These are phyloP conservation scores for Chymomyza caudatula DNA, from an alignment of 2,888 invertebrate species.

Conservation along the genomic window DNA sequence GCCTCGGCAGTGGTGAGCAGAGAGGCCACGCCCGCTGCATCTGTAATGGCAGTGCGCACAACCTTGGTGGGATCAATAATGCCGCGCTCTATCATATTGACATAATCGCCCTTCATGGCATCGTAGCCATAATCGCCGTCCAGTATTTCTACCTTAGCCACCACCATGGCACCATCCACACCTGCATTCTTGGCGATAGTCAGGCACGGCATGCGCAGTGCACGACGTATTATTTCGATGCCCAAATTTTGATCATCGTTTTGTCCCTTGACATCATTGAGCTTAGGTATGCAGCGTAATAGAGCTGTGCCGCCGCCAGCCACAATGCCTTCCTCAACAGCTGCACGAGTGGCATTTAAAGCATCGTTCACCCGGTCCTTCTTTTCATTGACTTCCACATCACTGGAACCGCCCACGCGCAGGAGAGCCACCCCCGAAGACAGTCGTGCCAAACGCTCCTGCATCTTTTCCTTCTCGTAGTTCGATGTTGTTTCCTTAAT, in stretches of 20 bases:
- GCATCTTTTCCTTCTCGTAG: slow-evolving; percentile 96
- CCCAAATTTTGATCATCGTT: slow-evolving; percentile 85
- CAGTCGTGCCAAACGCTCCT: slow-evolving; percentile 92
- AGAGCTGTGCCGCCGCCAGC: slow-evolving; percentile 97
- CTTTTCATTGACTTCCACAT: slow-evolving; percentile 96
- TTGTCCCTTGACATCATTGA: slow-evolving; percentile 83
- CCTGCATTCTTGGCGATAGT: slow-evolving; percentile 96
- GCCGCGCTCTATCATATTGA: slow-evolving; percentile 95
- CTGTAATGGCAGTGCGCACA: slow-evolving; percentile 93
- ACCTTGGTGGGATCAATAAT: slow-evolving; percentile 97
- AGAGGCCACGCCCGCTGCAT: slow-evolving; percentile 97
- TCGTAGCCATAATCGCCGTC: slow-evolving; percentile 91
- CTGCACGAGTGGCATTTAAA: slow-evolving; percentile 93
- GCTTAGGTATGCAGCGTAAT: slow-evolving; percentile 86
- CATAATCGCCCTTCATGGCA: slow-evolving; percentile 91
- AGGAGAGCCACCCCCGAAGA: slow-evolving; percentile 89
- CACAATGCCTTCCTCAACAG: slow-evolving; percentile 96
- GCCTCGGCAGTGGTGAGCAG: slow-evolving; percentile 96
- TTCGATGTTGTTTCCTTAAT: slow-evolving; percentile 91
- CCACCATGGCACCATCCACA: slow-evolving; percentile 93
- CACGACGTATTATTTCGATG: slow-evolving; percentile 90
- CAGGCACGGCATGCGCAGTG: slow-evolving; percentile 92
- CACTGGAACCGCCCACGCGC: slow-evolving; percentile 91
- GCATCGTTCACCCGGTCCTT: slow-evolving; percentile 97
- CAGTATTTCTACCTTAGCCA: slow-evolving; percentile 92